phyloP scores from a whole-genome alignment of 2,113 vertebrate species.

The Strix aluco region DNA sequence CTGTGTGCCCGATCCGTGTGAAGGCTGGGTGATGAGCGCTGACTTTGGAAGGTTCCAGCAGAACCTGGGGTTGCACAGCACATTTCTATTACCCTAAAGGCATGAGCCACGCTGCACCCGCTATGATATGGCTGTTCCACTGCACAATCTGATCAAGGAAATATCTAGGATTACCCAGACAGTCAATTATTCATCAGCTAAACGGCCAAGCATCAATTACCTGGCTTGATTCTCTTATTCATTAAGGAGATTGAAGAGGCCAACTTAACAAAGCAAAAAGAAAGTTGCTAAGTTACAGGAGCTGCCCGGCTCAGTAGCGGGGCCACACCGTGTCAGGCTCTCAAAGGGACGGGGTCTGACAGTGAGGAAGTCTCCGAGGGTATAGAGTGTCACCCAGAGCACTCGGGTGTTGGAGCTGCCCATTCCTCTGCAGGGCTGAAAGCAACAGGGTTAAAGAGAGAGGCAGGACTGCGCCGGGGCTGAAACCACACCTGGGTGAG shows the following conservation, averaged over 20 bases:
- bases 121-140: slow-evolving; percentile 79
- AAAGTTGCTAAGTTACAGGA: slow-evolving; percentile 79
- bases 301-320: slow-evolving; percentile 29
- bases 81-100: slow-evolving; percentile 48
- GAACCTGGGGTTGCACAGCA: not conserved
- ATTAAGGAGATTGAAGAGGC: slow-evolving; percentile 93
- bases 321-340: not conserved
- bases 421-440: not conserved
- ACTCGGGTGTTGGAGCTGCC: not conserved
- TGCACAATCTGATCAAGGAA: slow-evolving; percentile 84
- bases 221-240: slow-evolving; percentile 89
- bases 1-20: rapidly evolving
- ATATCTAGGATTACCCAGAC: slow-evolving; percentile 89
- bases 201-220: slow-evolving; percentile 94
- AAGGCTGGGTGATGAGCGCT: not conserved
- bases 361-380: not conserved
- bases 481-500: rapidly evolving
- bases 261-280: slow-evolving; percentile 73
- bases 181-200: slow-evolving; percentile 93
- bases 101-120: not conserved
- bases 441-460: not conserved
- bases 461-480: not conserved
- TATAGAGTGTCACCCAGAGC: not conserved
- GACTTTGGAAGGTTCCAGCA: not conserved
- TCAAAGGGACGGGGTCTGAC: not conserved